These are phyloP conservation scores for Geodia barretti DNA, from an alignment of 37 sponge, comb jelly and placozoan genomes.

Conservation along the genomic window DNA sequence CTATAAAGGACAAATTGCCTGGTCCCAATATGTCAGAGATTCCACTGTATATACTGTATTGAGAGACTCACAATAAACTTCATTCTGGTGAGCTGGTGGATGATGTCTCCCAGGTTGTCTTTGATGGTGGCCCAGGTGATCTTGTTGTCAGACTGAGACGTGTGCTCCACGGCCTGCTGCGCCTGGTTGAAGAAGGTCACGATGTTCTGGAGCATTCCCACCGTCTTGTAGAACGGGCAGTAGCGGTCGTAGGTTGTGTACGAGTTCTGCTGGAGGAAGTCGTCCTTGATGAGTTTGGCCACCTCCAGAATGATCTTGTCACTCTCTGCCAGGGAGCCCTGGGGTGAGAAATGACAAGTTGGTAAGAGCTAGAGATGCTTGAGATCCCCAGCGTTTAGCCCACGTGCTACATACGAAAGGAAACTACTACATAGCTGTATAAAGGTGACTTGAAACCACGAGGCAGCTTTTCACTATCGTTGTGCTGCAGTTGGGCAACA, in stretches of 20 bases:
- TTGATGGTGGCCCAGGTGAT: constrained; percentile 95
- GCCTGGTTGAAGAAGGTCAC: constrained; percentile 92
- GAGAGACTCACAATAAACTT: constrained; percentile 95
- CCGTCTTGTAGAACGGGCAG: constrained; percentile 99
- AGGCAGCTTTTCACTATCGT: not conserved
- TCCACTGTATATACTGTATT: no score
- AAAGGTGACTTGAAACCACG: not conserved
- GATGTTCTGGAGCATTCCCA: constrained; percentile 96
- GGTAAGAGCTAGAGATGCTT: not conserved
- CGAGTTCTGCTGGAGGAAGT: constrained; percentile 98
- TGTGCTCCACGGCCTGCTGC: constrained; percentile 91
- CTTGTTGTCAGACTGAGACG: constrained; percentile 91
- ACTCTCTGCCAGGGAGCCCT: constrained; percentile 95
- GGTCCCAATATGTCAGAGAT: no score
- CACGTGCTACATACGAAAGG: not conserved
- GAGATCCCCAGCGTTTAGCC: not conserved
- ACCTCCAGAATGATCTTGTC: constrained; percentile 97
- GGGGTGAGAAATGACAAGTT: not conserved
- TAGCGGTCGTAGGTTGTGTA: constrained; percentile 93
- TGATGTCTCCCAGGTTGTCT: constrained; percentile 76
- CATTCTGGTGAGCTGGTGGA: constrained; percentile 93
- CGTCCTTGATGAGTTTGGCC: constrained; percentile 98
- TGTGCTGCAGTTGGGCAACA: not conserved
- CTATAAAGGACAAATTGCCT: no score
- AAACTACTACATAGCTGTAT: not conserved